Evolutionary conservation across 2,113 vertebrate species (phyloP), one percentile per base, ranked within the genome.

Genomic region (Telmatochromis sp.): DNA sequence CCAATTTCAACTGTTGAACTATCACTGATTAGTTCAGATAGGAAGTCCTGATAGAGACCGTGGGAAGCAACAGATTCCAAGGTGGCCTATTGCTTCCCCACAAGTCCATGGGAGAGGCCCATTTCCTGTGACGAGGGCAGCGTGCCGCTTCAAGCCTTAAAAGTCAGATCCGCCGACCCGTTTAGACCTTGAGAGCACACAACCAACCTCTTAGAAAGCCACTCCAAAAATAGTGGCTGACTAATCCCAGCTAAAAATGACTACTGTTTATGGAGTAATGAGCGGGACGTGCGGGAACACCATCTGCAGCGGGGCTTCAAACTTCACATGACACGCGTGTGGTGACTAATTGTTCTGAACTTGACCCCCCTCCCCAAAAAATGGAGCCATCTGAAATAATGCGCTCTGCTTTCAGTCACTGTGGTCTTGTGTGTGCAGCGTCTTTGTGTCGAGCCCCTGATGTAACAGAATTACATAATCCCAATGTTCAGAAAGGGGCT

Each of bases 21-120:
- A 14, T 40, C 60, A 47, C 55, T 89, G 78, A 82, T 84, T 83
- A 85, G 85, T 40, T 73, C 73, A 85, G 91, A 92, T 93, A 68
- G 82, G 75, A 88, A 83, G 21, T 81, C 83, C 78, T 65, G 94
- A 94, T 90, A 88, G 42, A 73, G 89, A 81, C 86, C 88, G 93
- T 95, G 95, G 94, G 93, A 96, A 96, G 79, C 79, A 55, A 47
- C 21, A 19, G 87, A 89, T 90, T 95, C 91, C 93, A 90, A 88
- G 79, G 91, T 80, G 89, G 90, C 89, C 83, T 86, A 86, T 86
- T 85, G 92, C 87, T 91, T 90, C 88, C 93, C 92, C 37, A 60
- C 82, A 93, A 73, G n/a, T 81, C 51, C 89, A 87, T 54, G 88
- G 88, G 91, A 90, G 91, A 87, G 81, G 85, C 83, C 90, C 53